Evolutionary conservation across 2,797 vertebrate species (phyloP).

Genomic region (Macropodus opercularis): DNA sequence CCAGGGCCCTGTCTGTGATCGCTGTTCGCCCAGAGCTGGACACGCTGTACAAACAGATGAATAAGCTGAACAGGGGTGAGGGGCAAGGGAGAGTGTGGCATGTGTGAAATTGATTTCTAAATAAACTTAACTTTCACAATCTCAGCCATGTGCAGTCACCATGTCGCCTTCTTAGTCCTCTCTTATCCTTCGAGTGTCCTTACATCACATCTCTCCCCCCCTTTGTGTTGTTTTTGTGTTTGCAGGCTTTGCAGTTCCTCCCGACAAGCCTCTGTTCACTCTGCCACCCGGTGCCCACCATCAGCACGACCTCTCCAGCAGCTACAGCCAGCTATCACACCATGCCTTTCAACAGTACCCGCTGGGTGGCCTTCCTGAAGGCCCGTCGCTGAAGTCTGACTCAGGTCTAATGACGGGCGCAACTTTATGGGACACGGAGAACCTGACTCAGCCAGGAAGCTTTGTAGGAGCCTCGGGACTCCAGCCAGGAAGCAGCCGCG

Average conservation of each 20-base stretch:
- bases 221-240: conserved; percentile 21
- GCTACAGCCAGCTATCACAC: conserved; percentile 75
- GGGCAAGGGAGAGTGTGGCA: conserved; percentile 29
- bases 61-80: conserved; percentile 82
- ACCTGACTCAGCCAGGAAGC: conserved; percentile 65
- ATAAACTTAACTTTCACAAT: not conserved
- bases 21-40: conserved; percentile 89
- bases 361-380: conserved; percentile 63
- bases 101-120: conserved; percentile 5
- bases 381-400: conserved; percentile 62
- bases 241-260: conserved; percentile 70
- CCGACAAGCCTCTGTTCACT: conserved; percentile 67
- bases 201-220: not conserved
- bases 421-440: conserved; percentile 76
- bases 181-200: not conserved
- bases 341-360: conserved; percentile 77
- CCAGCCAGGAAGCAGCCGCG: conserved; percentile 76
- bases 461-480: conserved; percentile 68
- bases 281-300: conserved; percentile 58
- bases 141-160: not conserved
- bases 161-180: not conserved
- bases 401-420: conserved; percentile 62
- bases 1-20: conserved; percentile 78
- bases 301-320: conserved; percentile 61
- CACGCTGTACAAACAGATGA: conserved; percentile 88